Evolutionary conservation across 2,797 vertebrate species (phyloP).

Genomic region (Podargus strigoides): DNA sequence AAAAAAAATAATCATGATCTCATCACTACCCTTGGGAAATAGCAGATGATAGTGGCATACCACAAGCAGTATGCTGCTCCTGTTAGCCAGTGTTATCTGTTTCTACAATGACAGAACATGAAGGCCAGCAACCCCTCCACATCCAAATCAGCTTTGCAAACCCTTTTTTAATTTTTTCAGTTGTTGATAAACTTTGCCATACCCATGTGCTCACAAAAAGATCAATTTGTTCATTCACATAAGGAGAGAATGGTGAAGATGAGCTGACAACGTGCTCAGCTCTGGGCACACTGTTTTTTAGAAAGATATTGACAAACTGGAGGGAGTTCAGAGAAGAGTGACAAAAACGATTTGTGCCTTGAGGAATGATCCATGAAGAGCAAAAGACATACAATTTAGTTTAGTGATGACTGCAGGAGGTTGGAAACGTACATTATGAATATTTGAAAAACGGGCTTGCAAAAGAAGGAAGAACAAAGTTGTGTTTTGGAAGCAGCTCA

Average conservation of each 20-base stretch:
- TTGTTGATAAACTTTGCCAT: background rate
- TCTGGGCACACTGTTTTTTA: background rate
- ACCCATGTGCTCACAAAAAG: background rate
- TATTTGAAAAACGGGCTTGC: background rate
- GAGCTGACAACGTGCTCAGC: background rate
- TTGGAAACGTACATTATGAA: background rate
- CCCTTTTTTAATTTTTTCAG: background rate
- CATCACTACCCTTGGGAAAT: slow-evolving; percentile 2
- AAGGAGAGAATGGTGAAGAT: background rate
- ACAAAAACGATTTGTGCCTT: slow-evolving; percentile 23
- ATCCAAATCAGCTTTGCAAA: slow-evolving; percentile 15
- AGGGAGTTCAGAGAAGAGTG: slow-evolving; percentile 44
- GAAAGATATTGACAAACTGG: slow-evolving; percentile 14
- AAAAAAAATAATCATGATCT: background rate
- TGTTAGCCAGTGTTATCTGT: background rate
- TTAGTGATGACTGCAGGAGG: background rate
- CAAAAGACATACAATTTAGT: background rate
- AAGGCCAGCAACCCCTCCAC: background rate
- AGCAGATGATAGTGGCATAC: background rate
- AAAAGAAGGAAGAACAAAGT: background rate
- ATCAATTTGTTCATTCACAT: background rate
- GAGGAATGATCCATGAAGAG: slow-evolving; percentile 5
- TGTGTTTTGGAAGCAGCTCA: background rate
- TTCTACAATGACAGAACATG: background rate
- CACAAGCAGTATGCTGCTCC: background rate